Conservation (phyloP, 1,140 invertebrate species). For the Conus betulinus region DNA sequence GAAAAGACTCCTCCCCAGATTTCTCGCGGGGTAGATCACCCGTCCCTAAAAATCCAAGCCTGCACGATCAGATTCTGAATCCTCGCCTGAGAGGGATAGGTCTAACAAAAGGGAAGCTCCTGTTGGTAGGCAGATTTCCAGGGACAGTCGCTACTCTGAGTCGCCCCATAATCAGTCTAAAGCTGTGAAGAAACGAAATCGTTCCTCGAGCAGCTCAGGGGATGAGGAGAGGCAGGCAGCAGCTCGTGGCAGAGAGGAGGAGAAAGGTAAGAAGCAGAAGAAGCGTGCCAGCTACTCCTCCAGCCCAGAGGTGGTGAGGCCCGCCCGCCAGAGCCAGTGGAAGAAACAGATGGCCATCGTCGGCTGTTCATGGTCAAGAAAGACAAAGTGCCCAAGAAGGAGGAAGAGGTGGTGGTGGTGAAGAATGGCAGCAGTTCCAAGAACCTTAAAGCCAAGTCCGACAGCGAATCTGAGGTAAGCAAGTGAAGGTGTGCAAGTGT, state of each 20-base stretch:
- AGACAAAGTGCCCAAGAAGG: constrained; percentile 4
- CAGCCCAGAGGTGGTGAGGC: neutral
- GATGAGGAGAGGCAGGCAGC: constrained; percentile 3
- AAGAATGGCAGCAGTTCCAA: constrained; percentile 24
- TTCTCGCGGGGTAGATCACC: neutral
- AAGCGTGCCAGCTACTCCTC: constrained; percentile 22
- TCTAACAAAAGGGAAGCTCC: constrained; percentile 6
- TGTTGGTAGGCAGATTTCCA: neutral
- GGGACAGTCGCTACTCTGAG: constrained; percentile 9
- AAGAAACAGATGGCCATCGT: constrained; percentile 11
- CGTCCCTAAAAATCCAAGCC: constrained; percentile 14
- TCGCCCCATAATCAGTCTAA: constrained; percentile 4
- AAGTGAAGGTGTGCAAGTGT: too few species aligned
- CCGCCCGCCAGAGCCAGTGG: neutral
- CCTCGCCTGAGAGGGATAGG: constrained; percentile 22
- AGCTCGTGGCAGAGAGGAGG: neutral
- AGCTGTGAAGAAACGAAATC: constrained; percentile 15
- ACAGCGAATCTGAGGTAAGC: constrained; percentile 52
- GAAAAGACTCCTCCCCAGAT: constrained; percentile 16
- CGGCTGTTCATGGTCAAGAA: constrained; percentile 33
- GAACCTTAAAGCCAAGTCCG: constrained; percentile 30
- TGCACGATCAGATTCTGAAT: constrained; percentile 16
- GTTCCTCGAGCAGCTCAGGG: constrained; percentile 29
- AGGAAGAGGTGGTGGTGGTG: neutral
- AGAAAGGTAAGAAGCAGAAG: constrained; percentile 30